Evolutionary conservation across 2,888 invertebrate genomes (phyloP).

Genomic region (Thymelicus acteon): DNA sequence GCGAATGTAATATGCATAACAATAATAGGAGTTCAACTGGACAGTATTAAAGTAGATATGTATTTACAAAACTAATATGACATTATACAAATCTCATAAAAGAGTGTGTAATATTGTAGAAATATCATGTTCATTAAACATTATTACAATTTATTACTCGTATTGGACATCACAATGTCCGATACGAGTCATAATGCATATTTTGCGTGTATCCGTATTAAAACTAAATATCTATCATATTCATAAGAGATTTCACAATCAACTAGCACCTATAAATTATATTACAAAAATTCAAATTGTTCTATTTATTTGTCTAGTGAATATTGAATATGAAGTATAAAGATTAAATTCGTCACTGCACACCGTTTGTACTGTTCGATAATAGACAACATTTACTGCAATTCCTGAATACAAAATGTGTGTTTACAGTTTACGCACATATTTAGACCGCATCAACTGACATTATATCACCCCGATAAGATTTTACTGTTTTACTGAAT

Average conservation of each 20-base stretch:
- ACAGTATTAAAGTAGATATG: constrained; percentile 19
- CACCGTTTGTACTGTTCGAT: constrained; percentile 62
- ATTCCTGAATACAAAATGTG: constrained; percentile 35
- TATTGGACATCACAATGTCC: constrained; percentile 1
- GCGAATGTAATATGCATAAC: constrained; percentile 57
- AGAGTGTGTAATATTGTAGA: constrained; percentile 18
- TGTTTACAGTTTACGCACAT: not conserved
- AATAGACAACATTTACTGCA: constrained; percentile 58
- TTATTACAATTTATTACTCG: constrained; percentile 12
- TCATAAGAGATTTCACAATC: constrained; percentile 64
- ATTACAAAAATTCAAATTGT: constrained; percentile 40
- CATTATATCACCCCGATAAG: not conserved
- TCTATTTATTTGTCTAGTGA: constrained; percentile 28
- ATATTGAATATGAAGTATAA: constrained; percentile 27
- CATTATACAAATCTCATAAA: constrained; percentile 27
- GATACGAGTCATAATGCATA: constrained; percentile 29
- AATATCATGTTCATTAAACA: constrained; percentile 14
- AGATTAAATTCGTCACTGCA: constrained; percentile 49
- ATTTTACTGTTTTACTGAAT: not conserved
- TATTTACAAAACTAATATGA: constrained; percentile 29
- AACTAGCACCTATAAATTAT: constrained; percentile 70
- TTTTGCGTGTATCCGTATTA: constrained; percentile 24
- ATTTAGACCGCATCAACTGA: constrained; percentile 1
- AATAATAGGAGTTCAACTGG: constrained; percentile 39
- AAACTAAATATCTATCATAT: constrained; percentile 48